A percentile compares a stretch with the other conserved stretches of the same genome.
phyloP scores from a whole-genome alignment of 1,140 invertebrate species.

The Rhagoletis zephyria region DNA sequence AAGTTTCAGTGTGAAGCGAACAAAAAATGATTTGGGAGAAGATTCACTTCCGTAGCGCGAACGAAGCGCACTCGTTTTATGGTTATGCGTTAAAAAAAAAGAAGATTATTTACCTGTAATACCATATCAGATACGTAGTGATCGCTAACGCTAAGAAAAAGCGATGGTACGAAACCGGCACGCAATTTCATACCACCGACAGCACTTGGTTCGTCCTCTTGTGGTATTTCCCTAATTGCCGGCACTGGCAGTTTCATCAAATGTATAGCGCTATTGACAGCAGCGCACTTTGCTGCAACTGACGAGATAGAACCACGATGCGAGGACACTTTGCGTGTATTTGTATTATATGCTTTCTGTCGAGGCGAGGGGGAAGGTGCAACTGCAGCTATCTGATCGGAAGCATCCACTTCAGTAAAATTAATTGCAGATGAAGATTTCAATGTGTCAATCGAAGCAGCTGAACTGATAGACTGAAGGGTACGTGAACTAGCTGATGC shows the following conservation, averaged over 20 bases:
- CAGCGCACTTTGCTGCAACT: slow-evolving; percentile 69
- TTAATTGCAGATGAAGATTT: slow-evolving; percentile 56
- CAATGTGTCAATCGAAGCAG: slow-evolving; percentile 67
- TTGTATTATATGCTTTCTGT: slow-evolving; percentile 54
- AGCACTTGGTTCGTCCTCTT: slow-evolving; percentile 66
- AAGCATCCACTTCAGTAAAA: not conserved
- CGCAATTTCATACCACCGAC: slow-evolving; percentile 64
- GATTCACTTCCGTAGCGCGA: too few species aligned
- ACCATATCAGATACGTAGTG: slow-evolving; percentile 85
- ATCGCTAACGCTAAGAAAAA: slow-evolving; percentile 80
- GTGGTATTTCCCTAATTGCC: slow-evolving; percentile 68
- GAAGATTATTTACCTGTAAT: slow-evolving; percentile 76
- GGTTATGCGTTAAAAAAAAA: not conserved
- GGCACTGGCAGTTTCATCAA: slow-evolving; percentile 67
- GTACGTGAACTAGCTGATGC: slow-evolving; percentile 55
- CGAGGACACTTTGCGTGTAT: slow-evolving; percentile 64
- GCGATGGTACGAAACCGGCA: slow-evolving; percentile 74
- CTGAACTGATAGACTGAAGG: slow-evolving; percentile 63
- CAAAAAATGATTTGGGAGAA: too few species aligned
- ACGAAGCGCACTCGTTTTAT: too few species aligned
- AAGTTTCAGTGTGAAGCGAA: too few species aligned
- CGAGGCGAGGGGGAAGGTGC: slow-evolving; percentile 54
- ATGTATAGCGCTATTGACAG: slow-evolving; percentile 67
- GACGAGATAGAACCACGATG: slow-evolving; percentile 69
- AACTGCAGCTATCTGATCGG: not conserved